Base-by-base conservation (phyloP, 37 sponge, comb jelly and placozoan genomes). In the Petrosia ficiformis region DNA sequence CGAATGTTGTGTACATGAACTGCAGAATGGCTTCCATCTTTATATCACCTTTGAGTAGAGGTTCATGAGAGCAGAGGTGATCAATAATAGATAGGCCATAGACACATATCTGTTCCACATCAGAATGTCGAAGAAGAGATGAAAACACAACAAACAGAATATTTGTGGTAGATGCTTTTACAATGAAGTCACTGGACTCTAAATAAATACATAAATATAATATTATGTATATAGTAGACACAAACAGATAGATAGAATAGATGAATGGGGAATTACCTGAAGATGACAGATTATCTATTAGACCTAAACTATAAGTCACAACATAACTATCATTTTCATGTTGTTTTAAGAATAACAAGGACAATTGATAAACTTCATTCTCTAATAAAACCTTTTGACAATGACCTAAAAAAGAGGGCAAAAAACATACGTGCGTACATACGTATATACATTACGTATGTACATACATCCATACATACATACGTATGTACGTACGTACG, bases 1-100 rank as follows among this genome's bases (percentile, higher is more conserved):
- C 64, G n/a, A 82, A 82, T 1, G 42, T 68, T n/a, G 2, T 36
- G 42, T 58, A 41, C 56, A 77, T 32, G 39, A 79, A 43, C 39
- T 42, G 31, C 39, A 88, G 61, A 61, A 78, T 54, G 8, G 57
- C 36, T 54, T 82, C 42, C 39, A 70, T 41, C 2, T 35, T 30
- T 48, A 64, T 6, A 32, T 39, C 22, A 39, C 4, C 14, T 52
- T 38, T 42, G 40, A 16, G 26, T 26, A 34, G 80, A 42, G 35
- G 72, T 25, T 63, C 35, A 6, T 19, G 65, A 40, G 65, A 31
- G 65, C 56, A 71, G 56, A 40, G 33, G 74, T 60, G 36, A 34
- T 39, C 69, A 3, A 68, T 35, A 29, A 19, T 24, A 26, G 39
- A 29, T 30, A 58, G 38, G 26, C 38, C 61, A 19, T 2, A 59